These are phyloP conservation scores for Penaeus chinensis DNA, from an alignment of 1,140 invertebrate genomes.

Conservation along the genomic window DNA sequence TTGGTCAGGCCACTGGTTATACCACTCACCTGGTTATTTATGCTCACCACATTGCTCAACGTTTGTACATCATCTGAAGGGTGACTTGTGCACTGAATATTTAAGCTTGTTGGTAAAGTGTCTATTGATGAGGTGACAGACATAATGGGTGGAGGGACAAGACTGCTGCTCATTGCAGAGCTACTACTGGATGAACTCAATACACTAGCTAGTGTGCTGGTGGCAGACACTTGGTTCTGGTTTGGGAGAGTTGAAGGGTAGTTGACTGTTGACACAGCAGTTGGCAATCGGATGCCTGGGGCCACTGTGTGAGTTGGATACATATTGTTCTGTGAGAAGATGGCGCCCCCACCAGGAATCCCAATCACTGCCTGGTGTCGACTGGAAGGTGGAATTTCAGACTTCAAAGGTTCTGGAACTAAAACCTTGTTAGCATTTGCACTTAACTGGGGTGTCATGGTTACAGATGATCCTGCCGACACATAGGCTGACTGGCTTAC, in stretches of 20 bases:
- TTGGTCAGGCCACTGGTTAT: slow-evolving; percentile 48
- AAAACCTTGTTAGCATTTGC: slow-evolving; percentile 48
- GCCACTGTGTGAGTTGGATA: slow-evolving; percentile 60
- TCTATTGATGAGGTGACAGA: slow-evolving; percentile 43
- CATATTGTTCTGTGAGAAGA: slow-evolving; percentile 54
- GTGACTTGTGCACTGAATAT: slow-evolving; percentile 7
- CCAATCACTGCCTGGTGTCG: slow-evolving; percentile 64
- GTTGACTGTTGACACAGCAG: slow-evolving; percentile 41
- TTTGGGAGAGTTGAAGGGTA: slow-evolving; percentile 44
- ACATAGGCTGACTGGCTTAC: slow-evolving; percentile 35
- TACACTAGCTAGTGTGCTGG: slow-evolving; percentile 23
- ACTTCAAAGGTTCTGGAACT: slow-evolving; percentile 58
- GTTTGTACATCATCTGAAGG: slow-evolving; percentile 52
- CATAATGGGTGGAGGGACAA: slow-evolving; percentile 58
- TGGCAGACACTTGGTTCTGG: slow-evolving; percentile 6
- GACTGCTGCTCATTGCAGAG: slow-evolving; percentile 8
- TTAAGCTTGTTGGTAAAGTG: slow-evolving; percentile 13
- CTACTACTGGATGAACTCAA: slow-evolving; percentile 11
- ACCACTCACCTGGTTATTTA: slow-evolving; percentile 57
- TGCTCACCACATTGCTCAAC: slow-evolving; percentile 50
- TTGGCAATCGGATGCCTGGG: slow-evolving; percentile 49
- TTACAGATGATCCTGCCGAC: slow-evolving; percentile 39
- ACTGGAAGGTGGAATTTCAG: slow-evolving; percentile 62
- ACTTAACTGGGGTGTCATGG: slow-evolving; percentile 33
- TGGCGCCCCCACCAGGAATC: slow-evolving; percentile 64